Base-by-base conservation (phyloP, 2,888 invertebrate species). In the Prosapia bicincta region DNA sequence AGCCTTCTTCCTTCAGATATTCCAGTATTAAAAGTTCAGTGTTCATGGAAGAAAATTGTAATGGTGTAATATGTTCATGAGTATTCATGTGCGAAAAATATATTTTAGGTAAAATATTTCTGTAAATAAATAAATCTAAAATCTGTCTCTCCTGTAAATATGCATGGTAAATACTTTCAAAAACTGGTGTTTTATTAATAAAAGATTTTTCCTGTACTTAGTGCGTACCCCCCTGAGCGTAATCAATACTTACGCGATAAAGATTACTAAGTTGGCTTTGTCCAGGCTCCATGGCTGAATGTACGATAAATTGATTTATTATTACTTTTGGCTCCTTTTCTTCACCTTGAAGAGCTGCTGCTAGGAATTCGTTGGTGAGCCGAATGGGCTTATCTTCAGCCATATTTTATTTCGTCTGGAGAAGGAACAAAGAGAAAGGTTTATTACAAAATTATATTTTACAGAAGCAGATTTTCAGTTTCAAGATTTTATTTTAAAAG, bases 1-100 rank as follows among this genome's bases (percentile, higher is more conserved):
- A 76, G 23, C 72, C 76, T 20, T 69, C 54, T 32, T 71, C 68
- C 9, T 38, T 72, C 24, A 76, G 66, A 66, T 76, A 73, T 66
- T 69, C 32, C 0, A 76, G 20, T 26, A 72, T 43, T 23, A 76
- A 13, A 15, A 54, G 1, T 54, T 20, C 54, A 5, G 54, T n/a
- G 1, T 54, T 54, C 20, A 54, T 20, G 1, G 54, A 54, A 20
- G n/a, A 54, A 20, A 54, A 54, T 9, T 2, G 54, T 5, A 54
- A 5, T 1, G 54, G 20, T n/a, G 54, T 54, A 20, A 54, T 54
- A 28, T 69, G 68, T 68, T 68, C 26, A 26, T 10, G 54, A 30
- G 5, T n/a, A n/a, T n/a, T n/a, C 9, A 15, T 13, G 20, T 54
- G 5, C 7, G 20, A 20, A 20, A 20, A 54, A 54, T 68, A 43